A percentile compares a stretch with the other conserved stretches of the same genome.
These are phyloP conservation scores for Sesamia inferens DNA, from an alignment of 2,888 invertebrate species.

Conservation along the genomic window DNA sequence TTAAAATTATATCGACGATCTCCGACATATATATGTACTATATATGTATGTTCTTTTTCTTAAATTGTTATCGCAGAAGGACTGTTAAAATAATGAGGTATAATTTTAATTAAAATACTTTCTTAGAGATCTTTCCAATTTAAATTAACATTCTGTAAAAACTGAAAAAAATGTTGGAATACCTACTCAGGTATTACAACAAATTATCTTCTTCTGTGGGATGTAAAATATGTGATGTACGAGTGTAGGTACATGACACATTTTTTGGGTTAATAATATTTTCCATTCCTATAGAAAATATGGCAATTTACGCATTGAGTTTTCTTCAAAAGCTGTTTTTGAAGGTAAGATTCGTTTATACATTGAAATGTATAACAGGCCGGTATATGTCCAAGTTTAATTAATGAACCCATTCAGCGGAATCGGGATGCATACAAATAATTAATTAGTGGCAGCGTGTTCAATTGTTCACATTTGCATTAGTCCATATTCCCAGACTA, in stretches of 20 bases:
- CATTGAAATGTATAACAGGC: slow-evolving; percentile 13
- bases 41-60: too few species aligned
- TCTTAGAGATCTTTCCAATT: slow-evolving; percentile 36
- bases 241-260: neutral
- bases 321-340: neutral
- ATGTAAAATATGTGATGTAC: too few species aligned
- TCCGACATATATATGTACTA: too few species aligned
- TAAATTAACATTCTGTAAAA: slow-evolving; percentile 6
- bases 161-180: too few species aligned
- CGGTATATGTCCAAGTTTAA: slow-evolving; percentile 27
- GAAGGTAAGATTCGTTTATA: slow-evolving; percentile 3
- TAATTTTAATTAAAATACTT: slow-evolving; percentile 43
- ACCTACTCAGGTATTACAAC: too few species aligned
- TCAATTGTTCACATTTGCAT: slow-evolving; percentile 42
- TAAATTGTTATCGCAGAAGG: neutral
- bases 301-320: neutral
- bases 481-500: slow-evolving; percentile 33
- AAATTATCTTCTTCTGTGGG: too few species aligned
- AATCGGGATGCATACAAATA: slow-evolving; percentile 46
- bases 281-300: neutral
- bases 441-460: slow-evolving; percentile 48
- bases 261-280: slow-evolving; percentile 3
- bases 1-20: too few species aligned
- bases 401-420: slow-evolving; percentile 42
- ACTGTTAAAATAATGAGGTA: slow-evolving; percentile 20